A percentile compares a stretch with the other conserved stretches of the same genome.
Conservation (phyloP, 92 coral and sea anemone species). For the Phenganax subtilis region DNA sequence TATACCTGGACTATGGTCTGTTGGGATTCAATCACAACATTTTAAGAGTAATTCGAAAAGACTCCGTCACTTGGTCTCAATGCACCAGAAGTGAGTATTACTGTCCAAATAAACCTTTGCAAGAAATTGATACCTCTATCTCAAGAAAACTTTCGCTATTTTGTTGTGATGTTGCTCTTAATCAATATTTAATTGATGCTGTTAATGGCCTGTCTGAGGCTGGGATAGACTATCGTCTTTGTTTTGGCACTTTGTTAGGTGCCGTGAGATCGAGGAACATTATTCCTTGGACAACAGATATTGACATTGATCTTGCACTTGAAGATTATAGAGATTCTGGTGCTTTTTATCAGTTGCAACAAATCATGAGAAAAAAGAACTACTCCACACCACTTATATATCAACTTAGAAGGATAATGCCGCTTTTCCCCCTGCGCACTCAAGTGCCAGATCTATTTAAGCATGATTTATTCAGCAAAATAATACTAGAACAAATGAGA, state of each 20-base stretch:
- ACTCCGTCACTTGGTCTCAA: slow-evolving; percentile 39
- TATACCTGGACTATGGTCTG: slow-evolving; percentile 43
- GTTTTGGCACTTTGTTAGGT: slow-evolving; percentile 35
- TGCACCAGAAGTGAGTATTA: slow-evolving; percentile 10
- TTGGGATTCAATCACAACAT: slow-evolving; percentile 42
- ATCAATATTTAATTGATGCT: slow-evolving; percentile 27
- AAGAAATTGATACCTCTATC: slow-evolving; percentile 18
- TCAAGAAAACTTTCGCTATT: slow-evolving; percentile 7
- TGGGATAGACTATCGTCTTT: slow-evolving; percentile 28
- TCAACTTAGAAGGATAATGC: slow-evolving; percentile 33
- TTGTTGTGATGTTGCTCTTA: slow-evolving; percentile 32
- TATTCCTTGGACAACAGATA: slow-evolving; percentile 45
- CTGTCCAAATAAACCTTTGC: slow-evolving; percentile 43
- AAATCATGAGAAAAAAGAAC: slow-evolving; percentile 13
- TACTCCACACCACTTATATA: slow-evolving; percentile 38
- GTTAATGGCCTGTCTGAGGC: slow-evolving; percentile 8
- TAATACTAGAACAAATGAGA: slow-evolving; percentile 22
- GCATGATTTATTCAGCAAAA: slow-evolving; percentile 13
- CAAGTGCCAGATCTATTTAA: not conserved
- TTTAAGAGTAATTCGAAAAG: slow-evolving; percentile 29
- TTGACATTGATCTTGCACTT: slow-evolving; percentile 22
- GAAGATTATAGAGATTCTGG: slow-evolving; percentile 10
- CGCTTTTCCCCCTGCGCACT: slow-evolving; percentile 26
- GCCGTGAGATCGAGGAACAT: slow-evolving; percentile 35
- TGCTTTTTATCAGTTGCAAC: slow-evolving; percentile 3